A percentile compares a stretch with the other conserved stretches of the same genome.
Conservation (phyloP, 1,140 invertebrate genomes). For the Leucophenga varia region DNA sequence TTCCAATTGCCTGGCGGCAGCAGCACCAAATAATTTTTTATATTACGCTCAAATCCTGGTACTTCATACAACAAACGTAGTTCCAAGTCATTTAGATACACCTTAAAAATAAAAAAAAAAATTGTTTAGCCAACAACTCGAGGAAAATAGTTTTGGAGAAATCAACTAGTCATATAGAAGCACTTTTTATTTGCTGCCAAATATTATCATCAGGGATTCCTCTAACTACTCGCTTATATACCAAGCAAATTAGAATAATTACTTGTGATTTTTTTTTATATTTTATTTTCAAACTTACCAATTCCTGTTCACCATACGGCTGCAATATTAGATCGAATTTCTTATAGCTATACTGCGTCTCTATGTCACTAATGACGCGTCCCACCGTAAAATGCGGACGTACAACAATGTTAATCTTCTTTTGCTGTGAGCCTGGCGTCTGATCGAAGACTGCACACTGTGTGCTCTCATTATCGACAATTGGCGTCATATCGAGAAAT, state of each 20-base stretch:
- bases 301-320: constrained; percentile 35
- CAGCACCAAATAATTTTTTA: constrained; percentile 43
- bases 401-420: constrained; percentile 57
- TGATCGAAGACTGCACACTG: constrained; percentile 63
- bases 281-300: constrained; percentile 23
- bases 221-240: background rate
- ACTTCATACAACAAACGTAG: constrained; percentile 33
- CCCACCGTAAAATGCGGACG: constrained; percentile 58
- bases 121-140: too few relatives aligned
- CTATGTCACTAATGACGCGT: constrained; percentile 59
- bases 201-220: too few relatives aligned
- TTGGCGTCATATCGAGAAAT: too few relatives aligned
- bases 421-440: constrained; percentile 55
- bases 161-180: too few relatives aligned
- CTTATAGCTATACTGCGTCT: constrained; percentile 60
- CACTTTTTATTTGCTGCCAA: too few relatives aligned
- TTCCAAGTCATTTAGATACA: constrained; percentile 38
- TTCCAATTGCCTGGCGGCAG: constrained; percentile 40
- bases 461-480: constrained; percentile 32
- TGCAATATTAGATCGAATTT: constrained; percentile 59
- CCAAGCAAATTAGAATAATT: background rate
- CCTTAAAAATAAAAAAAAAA: constrained; percentile 14
- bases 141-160: too few relatives aligned
- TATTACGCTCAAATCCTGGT: constrained; percentile 33
- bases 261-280: background rate